These are phyloP conservation scores for Nannobrachium achirus DNA, from an alignment of 2,113 vertebrate species.

Conservation along the genomic window DNA sequence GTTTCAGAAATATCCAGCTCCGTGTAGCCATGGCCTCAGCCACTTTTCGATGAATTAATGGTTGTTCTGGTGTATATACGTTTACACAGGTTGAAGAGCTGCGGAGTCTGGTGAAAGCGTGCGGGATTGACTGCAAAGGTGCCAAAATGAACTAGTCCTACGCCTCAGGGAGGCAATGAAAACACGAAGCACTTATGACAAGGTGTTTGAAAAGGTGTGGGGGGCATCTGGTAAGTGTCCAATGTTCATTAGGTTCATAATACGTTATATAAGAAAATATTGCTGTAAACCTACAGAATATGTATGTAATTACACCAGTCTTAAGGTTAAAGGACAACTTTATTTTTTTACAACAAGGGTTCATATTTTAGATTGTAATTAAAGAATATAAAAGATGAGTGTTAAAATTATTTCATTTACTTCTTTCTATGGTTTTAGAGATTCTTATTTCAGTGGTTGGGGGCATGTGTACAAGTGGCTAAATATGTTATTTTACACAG, in stretches of 20 bases:
- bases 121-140: not conserved
- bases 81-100: not conserved
- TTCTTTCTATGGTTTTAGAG: no score
- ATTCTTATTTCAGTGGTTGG: no score
- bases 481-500: no score
- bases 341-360: no score
- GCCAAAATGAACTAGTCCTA: not conserved
- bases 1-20: no score
- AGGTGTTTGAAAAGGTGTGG: conserved; percentile 1
- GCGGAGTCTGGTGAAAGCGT: not conserved
- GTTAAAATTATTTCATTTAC: no score
- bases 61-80: not conserved
- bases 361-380: no score
- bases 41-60: not conserved
- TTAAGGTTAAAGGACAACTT: not conserved
- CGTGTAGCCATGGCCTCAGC: no score
- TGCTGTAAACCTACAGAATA: no score
- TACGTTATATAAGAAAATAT: no score
- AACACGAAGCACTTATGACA: not conserved
- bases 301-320: not conserved
- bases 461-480: no score
- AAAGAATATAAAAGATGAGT: no score
- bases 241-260: not conserved
- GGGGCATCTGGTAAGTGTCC: not conserved
- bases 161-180: not conserved